A percentile compares a stretch with the other conserved stretches of the same genome.
These are phyloP conservation scores for Synaphobranchus kaupii DNA, from an alignment of 2,797 vertebrate species.

Conservation along the genomic window DNA sequence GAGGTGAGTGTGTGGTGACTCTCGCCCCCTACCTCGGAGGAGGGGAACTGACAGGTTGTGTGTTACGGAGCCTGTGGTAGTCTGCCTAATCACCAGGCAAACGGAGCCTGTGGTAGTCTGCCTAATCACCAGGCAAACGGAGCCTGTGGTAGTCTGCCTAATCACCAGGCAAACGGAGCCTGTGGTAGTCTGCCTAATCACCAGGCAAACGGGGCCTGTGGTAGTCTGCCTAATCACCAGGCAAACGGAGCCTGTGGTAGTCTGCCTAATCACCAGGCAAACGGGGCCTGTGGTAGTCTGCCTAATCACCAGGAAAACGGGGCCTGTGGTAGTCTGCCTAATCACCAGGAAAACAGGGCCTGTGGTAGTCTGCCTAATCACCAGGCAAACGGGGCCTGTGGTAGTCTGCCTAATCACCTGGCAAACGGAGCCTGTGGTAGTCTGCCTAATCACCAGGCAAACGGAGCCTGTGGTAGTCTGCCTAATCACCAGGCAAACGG, in stretches of 20 bases:
- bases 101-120: too few species aligned
- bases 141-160: slow-evolving; percentile 27
- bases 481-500: background rate
- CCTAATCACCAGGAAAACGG: slow-evolving; percentile 25
- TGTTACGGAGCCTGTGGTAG: slow-evolving; percentile 23
- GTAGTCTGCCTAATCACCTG: too few species aligned
- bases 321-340: too few species aligned
- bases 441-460: slow-evolving; percentile 26
- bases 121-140: background rate
- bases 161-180: slow-evolving; percentile 17
- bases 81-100: background rate
- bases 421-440: slow-evolving; percentile 17
- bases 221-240: slow-evolving; percentile 27
- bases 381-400: too few species aligned
- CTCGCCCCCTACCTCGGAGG: background rate
- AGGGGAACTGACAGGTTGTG: slow-evolving; percentile 13
- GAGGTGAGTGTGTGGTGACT: too few species aligned
- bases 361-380: slow-evolving; percentile 28
- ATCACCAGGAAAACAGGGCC: background rate
- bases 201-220: slow-evolving; percentile 10
- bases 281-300: slow-evolving; percentile 20
- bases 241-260: too few species aligned
- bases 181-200: too few species aligned
- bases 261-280: too few species aligned
- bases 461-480: too few species aligned